A percentile compares a stretch with the other conserved stretches of the same genome.
Conservation (phyloP, 30 jellyfish, hydroid and myxozoan species). For the Hydractinia echinata region DNA sequence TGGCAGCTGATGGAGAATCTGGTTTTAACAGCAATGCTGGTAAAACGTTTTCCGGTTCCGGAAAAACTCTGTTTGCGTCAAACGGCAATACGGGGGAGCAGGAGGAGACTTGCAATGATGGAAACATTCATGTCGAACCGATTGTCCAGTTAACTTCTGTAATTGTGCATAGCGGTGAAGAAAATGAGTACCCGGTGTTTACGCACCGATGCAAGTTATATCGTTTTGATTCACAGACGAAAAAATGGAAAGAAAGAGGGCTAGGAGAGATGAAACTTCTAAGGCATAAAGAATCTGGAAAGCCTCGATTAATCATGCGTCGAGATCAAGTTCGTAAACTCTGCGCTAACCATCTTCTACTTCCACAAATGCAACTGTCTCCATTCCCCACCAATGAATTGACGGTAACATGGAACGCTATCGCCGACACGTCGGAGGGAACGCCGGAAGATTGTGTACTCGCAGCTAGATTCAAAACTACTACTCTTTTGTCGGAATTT, state of each 20-base stretch:
- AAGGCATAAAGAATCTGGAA: constrained; percentile 33
- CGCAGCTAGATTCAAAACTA: constrained; percentile 72
- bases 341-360: constrained; percentile 73
- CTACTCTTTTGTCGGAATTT: constrained; percentile 32
- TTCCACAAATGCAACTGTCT: constrained; percentile 40
- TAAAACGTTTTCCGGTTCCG: constrained; percentile 60
- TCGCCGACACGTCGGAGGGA: constrained; percentile 66
- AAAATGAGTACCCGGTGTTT: constrained; percentile 58
- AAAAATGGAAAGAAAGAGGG: constrained; percentile 89
- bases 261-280: constrained; percentile 54
- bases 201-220: constrained; percentile 54
- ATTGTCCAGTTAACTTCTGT: constrained; percentile 58
- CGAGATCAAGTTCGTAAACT: constrained; percentile 76
- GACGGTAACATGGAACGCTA: constrained; percentile 73
- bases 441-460: constrained; percentile 54
- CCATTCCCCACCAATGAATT: constrained; percentile 45
- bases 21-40: constrained; percentile 24
- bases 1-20: constrained; percentile 41
- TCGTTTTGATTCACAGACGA: constrained; percentile 43
- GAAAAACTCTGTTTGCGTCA: constrained; percentile 37
- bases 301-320: constrained; percentile 63
- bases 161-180: constrained; percentile 68
- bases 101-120: constrained; percentile 31
- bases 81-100: neutral
- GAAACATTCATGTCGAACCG: constrained; percentile 53